Conservation (phyloP, 2,888 invertebrate genomes). For the Pachliopta kotzebuea region DNA sequence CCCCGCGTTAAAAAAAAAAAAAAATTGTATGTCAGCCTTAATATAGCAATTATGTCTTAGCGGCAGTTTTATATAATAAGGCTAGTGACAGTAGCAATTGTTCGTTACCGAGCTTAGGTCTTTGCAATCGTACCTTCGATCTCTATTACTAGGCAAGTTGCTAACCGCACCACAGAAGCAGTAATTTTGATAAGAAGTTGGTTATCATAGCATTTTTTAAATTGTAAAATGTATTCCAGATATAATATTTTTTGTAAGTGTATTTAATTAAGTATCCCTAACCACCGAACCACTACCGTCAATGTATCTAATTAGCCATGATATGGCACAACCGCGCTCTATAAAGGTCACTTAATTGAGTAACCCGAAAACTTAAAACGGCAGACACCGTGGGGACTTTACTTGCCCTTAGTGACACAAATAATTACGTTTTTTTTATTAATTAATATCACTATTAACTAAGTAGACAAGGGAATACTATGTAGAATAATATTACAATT, state of each 20-base stretch:
- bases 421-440: conserved; percentile 17
- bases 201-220: neutral
- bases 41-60: too few relatives aligned
- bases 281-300: conserved; percentile 10
- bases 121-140: too few relatives aligned
- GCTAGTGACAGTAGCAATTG: too few relatives aligned
- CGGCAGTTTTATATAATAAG: too few relatives aligned
- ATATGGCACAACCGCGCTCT: conserved; percentile 15
- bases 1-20: too few relatives aligned
- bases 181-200: neutral
- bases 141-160: too few relatives aligned
- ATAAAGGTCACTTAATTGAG: conserved; percentile 29
- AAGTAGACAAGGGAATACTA: conserved; percentile 10
- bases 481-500: conserved; percentile 3
- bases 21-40: too few relatives aligned
- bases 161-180: too few relatives aligned
- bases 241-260: neutral
- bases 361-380: conserved; percentile 29
- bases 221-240: neutral
- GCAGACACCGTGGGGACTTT: conserved; percentile 18
- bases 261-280: neutral
- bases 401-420: conserved; percentile 16
- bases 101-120: too few relatives aligned
- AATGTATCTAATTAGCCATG: conserved; percentile 23
- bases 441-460: conserved; percentile 9